A percentile compares a stretch with the other conserved stretches of the same genome.
phyloP scores from a whole-genome alignment of 2,888 invertebrate genomes.

The Heliconius ethilla region DNA sequence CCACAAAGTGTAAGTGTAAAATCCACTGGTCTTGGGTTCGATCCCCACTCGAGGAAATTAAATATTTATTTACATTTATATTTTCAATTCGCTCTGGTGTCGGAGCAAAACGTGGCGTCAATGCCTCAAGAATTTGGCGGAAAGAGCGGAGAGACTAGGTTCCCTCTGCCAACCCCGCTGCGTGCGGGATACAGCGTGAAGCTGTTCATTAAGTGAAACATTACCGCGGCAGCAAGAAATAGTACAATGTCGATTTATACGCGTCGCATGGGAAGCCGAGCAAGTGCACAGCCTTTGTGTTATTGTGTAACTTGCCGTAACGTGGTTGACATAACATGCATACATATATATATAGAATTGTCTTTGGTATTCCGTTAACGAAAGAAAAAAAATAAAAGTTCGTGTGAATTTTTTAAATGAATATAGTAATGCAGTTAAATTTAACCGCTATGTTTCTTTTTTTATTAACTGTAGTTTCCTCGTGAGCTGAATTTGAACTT shows the following conservation, averaged over 20 bases:
- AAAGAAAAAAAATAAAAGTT: conserved; percentile 15
- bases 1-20: no score
- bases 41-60: no score
- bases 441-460: not conserved
- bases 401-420: not conserved
- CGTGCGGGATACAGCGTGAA: no score
- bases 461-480: not conserved
- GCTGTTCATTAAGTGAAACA: conserved; percentile 8
- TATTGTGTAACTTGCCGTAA: conserved; percentile 65
- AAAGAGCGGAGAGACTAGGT: accelerated
- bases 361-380: conserved; percentile 31
- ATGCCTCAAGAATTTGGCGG: no score
- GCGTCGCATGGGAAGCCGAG: conserved; percentile 68
- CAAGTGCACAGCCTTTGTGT: conserved; percentile 67
- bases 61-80: no score
- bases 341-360: conserved; percentile 19
- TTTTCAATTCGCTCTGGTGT: no score
- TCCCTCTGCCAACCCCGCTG: no score
- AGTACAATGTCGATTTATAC: conserved; percentile 62
- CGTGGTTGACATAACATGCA: conserved; percentile 53
- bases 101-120: no score
- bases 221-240: conserved; percentile 50
- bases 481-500: not conserved
- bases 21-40: no score
- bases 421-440: not conserved